Percentiles rank a stretch among this genome's conserved stretches.
Evolutionary conservation across 2,888 invertebrate species (phyloP).

Genomic region (Diarsia brunnea): DNA sequence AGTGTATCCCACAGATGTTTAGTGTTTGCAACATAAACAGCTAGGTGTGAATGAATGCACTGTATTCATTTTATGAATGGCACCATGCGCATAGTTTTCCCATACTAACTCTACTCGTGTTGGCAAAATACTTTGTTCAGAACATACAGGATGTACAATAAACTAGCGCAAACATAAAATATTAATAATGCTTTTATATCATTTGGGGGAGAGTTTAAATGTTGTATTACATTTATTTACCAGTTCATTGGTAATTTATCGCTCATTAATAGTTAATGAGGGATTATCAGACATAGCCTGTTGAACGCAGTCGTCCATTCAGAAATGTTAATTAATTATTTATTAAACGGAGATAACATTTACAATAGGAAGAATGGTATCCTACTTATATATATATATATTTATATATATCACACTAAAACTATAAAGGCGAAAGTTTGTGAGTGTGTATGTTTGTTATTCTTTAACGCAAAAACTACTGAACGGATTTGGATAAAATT

Average conservation of each 20-base stretch:
- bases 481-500: too few relatives aligned
- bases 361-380: neutral
- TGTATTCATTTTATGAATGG: constrained; percentile 14
- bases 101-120: neutral
- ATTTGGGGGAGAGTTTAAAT: constrained; percentile 27
- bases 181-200: constrained; percentile 7
- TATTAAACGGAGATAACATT: constrained; percentile 21
- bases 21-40: neutral
- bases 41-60: neutral
- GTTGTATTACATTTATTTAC: constrained; percentile 37
- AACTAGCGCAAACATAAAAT: constrained; percentile 1
- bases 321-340: constrained; percentile 20
- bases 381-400: too few relatives aligned
- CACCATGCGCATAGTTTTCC: neutral
- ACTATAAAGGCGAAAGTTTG: too few relatives aligned
- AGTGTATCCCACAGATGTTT: neutral
- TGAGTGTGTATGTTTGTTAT: too few relatives aligned
- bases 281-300: constrained; percentile 34
- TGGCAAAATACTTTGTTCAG: constrained; percentile 8
- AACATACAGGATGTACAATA: constrained; percentile 10
- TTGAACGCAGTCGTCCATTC: constrained; percentile 34
- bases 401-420: too few relatives aligned
- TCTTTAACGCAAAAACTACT: too few relatives aligned
- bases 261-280: constrained; percentile 37
- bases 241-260: constrained; percentile 27